Evolutionary conservation across 2,797 vertebrate genomes (phyloP), one percentile per base, ranked within the genome.

Genomic region (Rhabdomys pumilio): DNA sequence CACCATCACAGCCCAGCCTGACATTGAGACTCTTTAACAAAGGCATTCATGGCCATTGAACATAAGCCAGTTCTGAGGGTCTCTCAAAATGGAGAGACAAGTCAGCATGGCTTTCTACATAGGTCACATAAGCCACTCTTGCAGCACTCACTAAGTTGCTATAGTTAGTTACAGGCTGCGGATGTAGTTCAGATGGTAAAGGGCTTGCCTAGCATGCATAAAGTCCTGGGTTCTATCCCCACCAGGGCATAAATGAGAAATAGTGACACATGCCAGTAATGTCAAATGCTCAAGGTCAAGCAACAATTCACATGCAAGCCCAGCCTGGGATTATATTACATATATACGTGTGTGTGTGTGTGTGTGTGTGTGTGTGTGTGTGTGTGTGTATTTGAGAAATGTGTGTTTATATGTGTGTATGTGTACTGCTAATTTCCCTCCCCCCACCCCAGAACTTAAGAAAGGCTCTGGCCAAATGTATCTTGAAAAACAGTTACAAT

Each of bases 1-100:
- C 24, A 44, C 73, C 73, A 47, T 6, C 5, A 22, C 24, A 44
- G 2, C 41, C 41, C 73, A 76, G 73, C 73, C 41, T 76, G 53
- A 47, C 17, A 15, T 41, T 57, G 24, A 86, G 44, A 19, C 69
- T 97, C 76, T 44, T 89, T 76, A 79, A 76, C 20, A 31, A 80
- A 91, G 81, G 63, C 63, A 81, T 77, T 83, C 75, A 67, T 50
- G 44, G 79, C 29, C n/a, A 93, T 41, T 94, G 76, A 95, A 93
- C 12, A n/a, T 76, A 77, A 47, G 34, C 80, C 65, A 67, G 84
- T 92, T 41, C 17, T 79, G 72, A 87, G 22, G 26, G 44, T 44
- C 61, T 8, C 50, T 95, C 2, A 50, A 6, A 88, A 10, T 63
- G 12, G 76, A 93, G 44, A 24, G 75, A 73, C 6, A 79, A 94